Conservation (phyloP, 2,113 vertebrate genomes). For the Trachemys scripta region DNA sequence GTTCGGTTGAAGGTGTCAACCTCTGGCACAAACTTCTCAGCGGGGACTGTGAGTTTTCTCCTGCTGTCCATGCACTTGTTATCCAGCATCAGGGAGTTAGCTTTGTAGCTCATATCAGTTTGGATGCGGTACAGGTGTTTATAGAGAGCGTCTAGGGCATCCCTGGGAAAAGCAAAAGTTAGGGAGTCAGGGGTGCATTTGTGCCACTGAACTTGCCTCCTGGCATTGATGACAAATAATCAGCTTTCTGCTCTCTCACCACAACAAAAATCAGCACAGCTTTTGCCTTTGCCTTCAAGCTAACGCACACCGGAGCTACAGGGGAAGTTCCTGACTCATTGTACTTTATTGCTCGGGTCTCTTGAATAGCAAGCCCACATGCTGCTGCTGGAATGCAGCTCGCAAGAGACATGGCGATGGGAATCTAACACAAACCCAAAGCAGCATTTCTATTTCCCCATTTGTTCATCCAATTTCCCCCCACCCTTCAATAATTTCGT, state of each 20-base stretch:
- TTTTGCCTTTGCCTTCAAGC: neutral
- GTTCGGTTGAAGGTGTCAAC: slow-evolving; percentile 78
- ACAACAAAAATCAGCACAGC: neutral
- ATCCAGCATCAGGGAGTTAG: slow-evolving; percentile 80
- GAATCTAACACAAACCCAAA: neutral
- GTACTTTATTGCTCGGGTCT: neutral
- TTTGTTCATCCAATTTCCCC: neutral
- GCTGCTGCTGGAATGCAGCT: neutral
- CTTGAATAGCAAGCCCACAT: neutral
- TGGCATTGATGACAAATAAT: neutral
- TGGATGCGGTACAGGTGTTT: slow-evolving; percentile 86
- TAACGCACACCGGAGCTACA: accelerated
- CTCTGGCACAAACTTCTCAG: slow-evolving; percentile 73
- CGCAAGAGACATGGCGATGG: accelerated
- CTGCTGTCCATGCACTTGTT: slow-evolving; percentile 81
- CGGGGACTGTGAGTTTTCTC: slow-evolving; percentile 75
- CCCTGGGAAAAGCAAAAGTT: slow-evolving; percentile 73
- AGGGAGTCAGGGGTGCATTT: neutral
- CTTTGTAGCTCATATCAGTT: slow-evolving; percentile 85
- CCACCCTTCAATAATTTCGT: neutral
- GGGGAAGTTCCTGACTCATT: accelerated
- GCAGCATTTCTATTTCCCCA: neutral
- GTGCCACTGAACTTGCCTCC: neutral
- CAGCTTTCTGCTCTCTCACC: neutral
- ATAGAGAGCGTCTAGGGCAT: slow-evolving; percentile 84